Percentiles rank a stretch among this genome's conserved stretches.
Evolutionary conservation across 2,797 vertebrate genomes (phyloP).

Genomic region (Myiotriccus ornatus): DNA sequence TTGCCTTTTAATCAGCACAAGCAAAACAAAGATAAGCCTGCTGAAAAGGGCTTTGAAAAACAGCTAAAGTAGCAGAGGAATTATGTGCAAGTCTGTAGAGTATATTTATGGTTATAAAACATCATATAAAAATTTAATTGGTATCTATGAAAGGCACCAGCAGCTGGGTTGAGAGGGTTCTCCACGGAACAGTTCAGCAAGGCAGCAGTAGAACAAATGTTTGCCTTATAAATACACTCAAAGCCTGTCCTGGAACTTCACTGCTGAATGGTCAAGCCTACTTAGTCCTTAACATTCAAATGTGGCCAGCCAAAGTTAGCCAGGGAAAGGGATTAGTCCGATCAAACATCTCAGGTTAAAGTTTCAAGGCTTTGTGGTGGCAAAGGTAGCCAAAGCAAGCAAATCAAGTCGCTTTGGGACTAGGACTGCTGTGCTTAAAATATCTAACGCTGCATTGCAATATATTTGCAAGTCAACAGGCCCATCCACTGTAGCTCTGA

Average conservation of each 20-base stretch:
- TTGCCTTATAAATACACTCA: neutral
- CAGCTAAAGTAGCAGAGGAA: constrained; percentile 45
- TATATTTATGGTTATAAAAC: constrained; percentile 53
- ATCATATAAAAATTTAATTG: constrained; percentile 54
- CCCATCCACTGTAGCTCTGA: neutral
- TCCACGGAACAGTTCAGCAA: neutral
- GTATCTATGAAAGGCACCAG: constrained; percentile 31
- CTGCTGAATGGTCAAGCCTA: neutral
- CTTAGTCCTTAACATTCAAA: neutral
- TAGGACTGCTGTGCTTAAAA: neutral
- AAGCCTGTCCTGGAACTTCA: neutral
- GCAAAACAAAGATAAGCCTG: constrained; percentile 56
- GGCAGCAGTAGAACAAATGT: constrained; percentile 12
- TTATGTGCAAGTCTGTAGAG: constrained; percentile 41
- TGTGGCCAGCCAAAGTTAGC: neutral
- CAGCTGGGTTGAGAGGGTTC: constrained; percentile 9
- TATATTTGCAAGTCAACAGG: neutral
- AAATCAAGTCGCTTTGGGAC: neutral
- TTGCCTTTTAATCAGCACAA: constrained; percentile 60
- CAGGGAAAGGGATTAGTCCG: neutral
- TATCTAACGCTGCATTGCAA: neutral
- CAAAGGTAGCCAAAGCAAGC: neutral
- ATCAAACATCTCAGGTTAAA: neutral
- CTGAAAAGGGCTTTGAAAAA: constrained; percentile 43
- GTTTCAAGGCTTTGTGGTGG: neutral